Evolutionary conservation across 2,888 invertebrate genomes (phyloP).

Genomic region (Dinocampus coccinellae): DNA sequence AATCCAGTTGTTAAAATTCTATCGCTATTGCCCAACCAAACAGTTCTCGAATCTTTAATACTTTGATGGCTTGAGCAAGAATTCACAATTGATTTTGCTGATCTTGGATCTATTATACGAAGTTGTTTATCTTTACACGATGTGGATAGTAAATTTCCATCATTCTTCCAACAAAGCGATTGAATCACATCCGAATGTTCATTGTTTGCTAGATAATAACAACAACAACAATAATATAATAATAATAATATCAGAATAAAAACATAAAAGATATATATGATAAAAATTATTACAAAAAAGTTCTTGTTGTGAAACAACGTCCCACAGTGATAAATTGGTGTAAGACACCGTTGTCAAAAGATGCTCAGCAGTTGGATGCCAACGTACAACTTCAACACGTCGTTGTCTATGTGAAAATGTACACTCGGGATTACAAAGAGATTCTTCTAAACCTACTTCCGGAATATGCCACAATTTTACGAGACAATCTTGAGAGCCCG

Average conservation of each 20-base stretch:
- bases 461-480: constrained; percentile 93
- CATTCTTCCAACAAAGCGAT: constrained; percentile 90
- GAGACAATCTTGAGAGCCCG: constrained; percentile 90
- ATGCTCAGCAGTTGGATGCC: constrained; percentile 92
- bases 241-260: too few relatives aligned
- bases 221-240: too few relatives aligned
- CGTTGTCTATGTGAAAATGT: constrained; percentile 86
- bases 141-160: constrained; percentile 85
- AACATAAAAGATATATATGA: too few relatives aligned
- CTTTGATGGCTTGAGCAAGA: constrained; percentile 86
- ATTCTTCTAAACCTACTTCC: constrained; percentile 82
- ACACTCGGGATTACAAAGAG: constrained; percentile 83
- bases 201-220: constrained; percentile 77
- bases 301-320: constrained; percentile 86
- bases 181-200: constrained; percentile 91
- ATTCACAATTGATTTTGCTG: constrained; percentile 69
- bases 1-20: constrained; percentile 92
- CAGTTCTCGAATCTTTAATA: constrained; percentile 90
- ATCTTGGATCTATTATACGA: constrained; percentile 86
- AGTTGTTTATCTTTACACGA: constrained; percentile 94
- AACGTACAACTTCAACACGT: constrained; percentile 89
- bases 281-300: constrained; percentile 75
- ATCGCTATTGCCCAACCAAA: constrained; percentile 90
- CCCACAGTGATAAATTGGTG: constrained; percentile 87
- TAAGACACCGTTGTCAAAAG: constrained; percentile 89